Percentiles rank a stretch among this genome's conserved stretches.
These are phyloP conservation scores for Microtus richardsoni DNA, from an alignment of 2,113 vertebrate genomes.

Conservation along the genomic window DNA sequence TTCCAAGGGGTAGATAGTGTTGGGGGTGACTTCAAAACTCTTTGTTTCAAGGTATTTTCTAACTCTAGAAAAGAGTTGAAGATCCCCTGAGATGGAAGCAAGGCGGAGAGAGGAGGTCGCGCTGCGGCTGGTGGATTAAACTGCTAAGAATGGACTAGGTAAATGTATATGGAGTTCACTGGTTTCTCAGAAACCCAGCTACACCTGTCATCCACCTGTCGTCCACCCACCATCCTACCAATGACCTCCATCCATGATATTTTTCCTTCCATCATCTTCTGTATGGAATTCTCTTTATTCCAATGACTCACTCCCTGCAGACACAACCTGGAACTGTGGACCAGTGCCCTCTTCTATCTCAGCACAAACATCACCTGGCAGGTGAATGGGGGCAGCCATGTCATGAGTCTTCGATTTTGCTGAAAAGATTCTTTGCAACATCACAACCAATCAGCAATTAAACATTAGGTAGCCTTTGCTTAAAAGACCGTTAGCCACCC, in stretches of 20 bases:
- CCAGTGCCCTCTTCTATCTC: not conserved
- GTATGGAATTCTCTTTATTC: not conserved
- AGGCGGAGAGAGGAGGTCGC: not conserved
- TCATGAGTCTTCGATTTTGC: not conserved
- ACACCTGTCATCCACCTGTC: not conserved
- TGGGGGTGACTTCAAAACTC: not conserved
- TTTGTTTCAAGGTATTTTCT: not conserved
- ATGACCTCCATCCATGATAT: not conserved
- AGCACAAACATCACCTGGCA: not conserved
- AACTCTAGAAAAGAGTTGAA: not conserved
- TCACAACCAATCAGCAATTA: conserved; percentile 5
- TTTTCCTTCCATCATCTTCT: not conserved
- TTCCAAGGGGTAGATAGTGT: not conserved
- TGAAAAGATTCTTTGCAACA: not conserved
- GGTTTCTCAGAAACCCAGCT: not conserved
- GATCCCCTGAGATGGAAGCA: not conserved
- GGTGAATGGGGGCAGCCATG: not conserved
- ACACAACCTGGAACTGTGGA: not conserved
- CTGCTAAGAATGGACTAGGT: not conserved
- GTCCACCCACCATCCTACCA: not conserved
- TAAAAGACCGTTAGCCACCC: not conserved
- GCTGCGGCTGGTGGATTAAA: not conserved
- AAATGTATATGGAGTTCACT: not conserved
- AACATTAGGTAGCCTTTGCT: not conserved
- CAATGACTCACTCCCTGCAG: not conserved